phyloP scores from a whole-genome alignment of 2,797 vertebrate species.

The Anniella stebbinsi region DNA sequence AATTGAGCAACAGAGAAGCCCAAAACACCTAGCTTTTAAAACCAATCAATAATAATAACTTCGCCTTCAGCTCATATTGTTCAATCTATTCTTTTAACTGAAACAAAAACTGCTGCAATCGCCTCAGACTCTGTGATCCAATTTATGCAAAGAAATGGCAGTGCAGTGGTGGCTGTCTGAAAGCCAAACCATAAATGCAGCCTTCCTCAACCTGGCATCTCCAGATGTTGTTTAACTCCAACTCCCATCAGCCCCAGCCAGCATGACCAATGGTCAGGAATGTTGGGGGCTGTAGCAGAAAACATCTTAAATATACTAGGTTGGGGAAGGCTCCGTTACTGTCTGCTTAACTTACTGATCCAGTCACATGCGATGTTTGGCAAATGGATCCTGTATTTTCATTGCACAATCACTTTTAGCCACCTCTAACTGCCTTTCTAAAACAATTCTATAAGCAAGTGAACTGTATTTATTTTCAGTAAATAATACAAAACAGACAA shows the following conservation, averaged over 20 bases:
- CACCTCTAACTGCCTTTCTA: not conserved
- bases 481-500: constrained; percentile 47
- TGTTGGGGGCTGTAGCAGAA: too few species aligned
- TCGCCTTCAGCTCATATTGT: not conserved
- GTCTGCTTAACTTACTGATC: not conserved
- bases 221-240: too few species aligned
- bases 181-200: not conserved
- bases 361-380: not conserved
- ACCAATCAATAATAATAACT: not conserved
- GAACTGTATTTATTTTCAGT: constrained; percentile 30
- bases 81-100: not conserved
- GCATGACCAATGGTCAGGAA: too few species aligned
- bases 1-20: not conserved
- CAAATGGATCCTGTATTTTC: not conserved
- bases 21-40: not conserved
- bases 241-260: too few species aligned
- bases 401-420: not conserved
- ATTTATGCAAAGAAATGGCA: not conserved
- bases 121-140: not conserved
- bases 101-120: not conserved
- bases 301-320: too few species aligned
- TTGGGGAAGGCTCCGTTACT: not conserved
- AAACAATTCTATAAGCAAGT: constrained; percentile 23
- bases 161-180: not conserved
- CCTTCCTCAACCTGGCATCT: too few species aligned